Evolutionary conservation across 2,888 invertebrate species (phyloP), one percentile per base, ranked within the genome.

Genomic region (Griposia aprilina): DNA sequence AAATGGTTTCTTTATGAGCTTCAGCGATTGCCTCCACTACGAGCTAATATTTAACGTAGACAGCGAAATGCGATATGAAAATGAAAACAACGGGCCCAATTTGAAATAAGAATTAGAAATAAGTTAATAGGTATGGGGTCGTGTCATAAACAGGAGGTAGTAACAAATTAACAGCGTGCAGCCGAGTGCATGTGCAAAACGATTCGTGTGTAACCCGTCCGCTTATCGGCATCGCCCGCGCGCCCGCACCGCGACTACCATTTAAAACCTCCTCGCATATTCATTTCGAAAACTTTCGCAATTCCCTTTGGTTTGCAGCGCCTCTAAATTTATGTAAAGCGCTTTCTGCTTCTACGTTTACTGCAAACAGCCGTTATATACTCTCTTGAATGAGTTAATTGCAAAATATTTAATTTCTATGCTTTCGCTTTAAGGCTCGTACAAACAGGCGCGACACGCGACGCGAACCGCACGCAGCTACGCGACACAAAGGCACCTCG

Each of bases 251-350:
- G 76, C 86, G 77, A 85, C 87, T 88, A 88, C 87, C 89, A 88
- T 89, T 91, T 89, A 92, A 94, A 94, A 93, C 91, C 92, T 92
- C 91, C 90, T 92, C 92, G 91, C 92, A 92, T 93, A 94, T 95
- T 94, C 93, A 94, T 94, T 94, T 78, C 79, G 84, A 92, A 84
- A 95, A 95, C 91, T 95, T 95, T 94, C 88, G 91, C 93, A 94
- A 95, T 94, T 93, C 92, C 91, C 91, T 93, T 93, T 92, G 92
- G 92, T 93, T 93, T 91, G 90, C 90, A 91, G 88, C 90, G 88
- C 89, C 89, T 90, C 90, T 87, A 90, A 93, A 93, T 93, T 93
- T 92, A 91, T 90, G 90, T 91, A 90, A 90, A 93, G 90, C 87
- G 87, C 89, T 90, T 89, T 87, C 87, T 88, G 89, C 86, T 89